Percentiles rank a stretch among this genome's conserved stretches.
Evolutionary conservation across 2,113 vertebrate species (phyloP).

Genomic region (Lepidothrix coronata): DNA sequence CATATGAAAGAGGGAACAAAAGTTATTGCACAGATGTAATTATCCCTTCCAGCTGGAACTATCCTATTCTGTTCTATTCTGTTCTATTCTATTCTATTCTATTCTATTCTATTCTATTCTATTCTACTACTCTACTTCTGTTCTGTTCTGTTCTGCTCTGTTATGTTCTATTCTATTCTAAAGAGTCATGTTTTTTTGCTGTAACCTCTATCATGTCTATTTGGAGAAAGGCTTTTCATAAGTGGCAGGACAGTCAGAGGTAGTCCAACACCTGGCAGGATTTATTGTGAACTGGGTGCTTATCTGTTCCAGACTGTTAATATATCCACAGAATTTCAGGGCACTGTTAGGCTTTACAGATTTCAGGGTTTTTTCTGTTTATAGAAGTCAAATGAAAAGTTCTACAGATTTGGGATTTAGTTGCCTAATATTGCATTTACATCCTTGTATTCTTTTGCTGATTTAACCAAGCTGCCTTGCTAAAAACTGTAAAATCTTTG

Average conservation of each 20-base stretch:
- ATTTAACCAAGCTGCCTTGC: neutral
- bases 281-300: neutral
- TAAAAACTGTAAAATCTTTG: neutral
- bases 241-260: neutral
- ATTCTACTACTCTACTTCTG: no score
- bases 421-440: neutral
- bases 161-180: neutral
- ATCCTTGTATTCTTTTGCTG: neutral
- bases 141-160: neutral
- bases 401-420: neutral
- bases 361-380: neutral
- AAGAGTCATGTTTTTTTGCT: neutral
- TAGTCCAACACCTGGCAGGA: neutral
- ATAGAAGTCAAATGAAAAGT: neutral
- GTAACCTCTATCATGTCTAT: neutral
- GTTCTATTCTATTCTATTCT: no score
- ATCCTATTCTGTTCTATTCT: no score
- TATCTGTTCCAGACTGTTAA: neutral
- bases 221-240: neutral
- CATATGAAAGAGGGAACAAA: neutral
- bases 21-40: neutral
- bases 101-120: no score
- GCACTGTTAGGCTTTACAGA: neutral
- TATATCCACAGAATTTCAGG: neutral
- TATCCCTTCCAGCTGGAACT: no score